Percentiles rank a stretch among this genome's conserved stretches.
These are phyloP conservation scores for Hypomesus transpacificus DNA, from an alignment of 2,113 vertebrate genomes.

Conservation along the genomic window DNA sequence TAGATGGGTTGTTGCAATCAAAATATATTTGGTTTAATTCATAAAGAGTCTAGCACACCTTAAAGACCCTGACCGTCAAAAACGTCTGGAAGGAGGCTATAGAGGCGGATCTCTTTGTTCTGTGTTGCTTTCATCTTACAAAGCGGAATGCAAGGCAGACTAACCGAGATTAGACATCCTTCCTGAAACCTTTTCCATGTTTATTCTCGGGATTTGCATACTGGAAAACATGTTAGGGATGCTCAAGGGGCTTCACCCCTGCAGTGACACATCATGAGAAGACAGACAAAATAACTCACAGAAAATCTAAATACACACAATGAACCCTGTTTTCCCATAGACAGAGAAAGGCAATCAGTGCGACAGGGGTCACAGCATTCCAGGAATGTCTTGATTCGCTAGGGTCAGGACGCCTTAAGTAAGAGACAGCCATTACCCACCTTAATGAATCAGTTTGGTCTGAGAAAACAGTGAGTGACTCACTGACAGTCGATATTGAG, in stretches of 20 bases:
- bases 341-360: constrained; percentile 31
- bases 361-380: constrained; percentile 50
- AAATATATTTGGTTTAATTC: too few species aligned
- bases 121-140: constrained; percentile 38
- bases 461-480: constrained; percentile 23
- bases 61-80: too few species aligned
- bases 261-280: too few species aligned
- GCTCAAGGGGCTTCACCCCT: constrained; percentile 36
- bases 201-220: constrained; percentile 50
- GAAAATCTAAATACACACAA: constrained; percentile 49
- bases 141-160: constrained; percentile 44
- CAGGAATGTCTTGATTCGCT: constrained; percentile 54
- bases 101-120: too few species aligned
- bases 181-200: constrained; percentile 52
- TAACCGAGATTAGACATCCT: constrained; percentile 55
- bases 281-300: too few species aligned
- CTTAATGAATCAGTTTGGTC: background rate
- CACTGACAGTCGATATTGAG: constrained; percentile 19
- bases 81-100: too few species aligned
- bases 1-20: too few species aligned
- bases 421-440: too few species aligned
- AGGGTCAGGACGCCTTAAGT: constrained; percentile 29
- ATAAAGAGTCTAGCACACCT: too few species aligned
- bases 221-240: constrained; percentile 39
- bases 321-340: constrained; percentile 34